Base-by-base conservation (phyloP, 2,888 invertebrate species). In the Phania funesta region DNA sequence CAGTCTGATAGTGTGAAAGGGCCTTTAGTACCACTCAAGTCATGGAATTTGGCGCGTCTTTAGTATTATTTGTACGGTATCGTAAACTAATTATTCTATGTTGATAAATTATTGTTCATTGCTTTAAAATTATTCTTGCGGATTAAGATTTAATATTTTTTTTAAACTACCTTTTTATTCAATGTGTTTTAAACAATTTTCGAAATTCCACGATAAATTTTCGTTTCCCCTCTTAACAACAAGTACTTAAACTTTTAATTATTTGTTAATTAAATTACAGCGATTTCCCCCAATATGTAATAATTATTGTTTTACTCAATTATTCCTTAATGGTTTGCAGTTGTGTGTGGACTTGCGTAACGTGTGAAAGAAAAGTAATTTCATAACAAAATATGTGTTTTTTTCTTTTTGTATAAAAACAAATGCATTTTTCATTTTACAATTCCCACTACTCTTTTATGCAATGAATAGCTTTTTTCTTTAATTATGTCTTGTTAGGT, bases 291-390 rank as follows among this genome's bases (percentile, higher is more conserved):
- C 64, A 20, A 44, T 54, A 54, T 35, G 6, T 41, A 52, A 44
- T 2, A 5, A 26, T 9, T 54, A 24, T 32, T 44, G 16, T 70
- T 35, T 35, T 77, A 18, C 8, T 7, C 18, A 11, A 32, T 62
- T 64, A 46, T 32, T 54, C 22, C n/a, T n/a, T n/a, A 60, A 52
- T 62, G 18, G 41, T 22, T 48, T 29, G 6, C 6, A 41, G 16
- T 41, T 35, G 41, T 50, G 18, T 67, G 24, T 48, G 20, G 8
- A 11, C 73, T 78, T 82, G 82, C 82, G 70, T 78, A 82, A 82
- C 78, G 82, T 75, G 70, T 82, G 64, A 82, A 80, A n/a, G 64
- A 82, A 44, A 78, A 58, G 46, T 32, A 65, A 82, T 70, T 82
- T 82, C 64, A 41, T 78, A 75, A 64, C 77, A 64, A 77, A 73